phyloP scores from a whole-genome alignment of 1,140 invertebrate genomes.

The Neodiprion fabricii region DNA sequence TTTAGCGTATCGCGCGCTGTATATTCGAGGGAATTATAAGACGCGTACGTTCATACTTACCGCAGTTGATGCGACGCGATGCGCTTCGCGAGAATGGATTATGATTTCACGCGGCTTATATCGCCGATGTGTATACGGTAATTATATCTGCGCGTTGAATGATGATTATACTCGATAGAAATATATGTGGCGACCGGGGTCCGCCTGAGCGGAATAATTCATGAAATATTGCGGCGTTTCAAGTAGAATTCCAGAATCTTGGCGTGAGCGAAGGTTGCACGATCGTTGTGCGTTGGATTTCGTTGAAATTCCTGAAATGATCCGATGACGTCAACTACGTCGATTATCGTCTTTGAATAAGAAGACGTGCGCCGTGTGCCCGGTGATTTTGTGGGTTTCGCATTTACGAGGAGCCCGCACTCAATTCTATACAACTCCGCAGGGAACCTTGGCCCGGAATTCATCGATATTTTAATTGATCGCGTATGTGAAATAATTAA shows the following conservation, averaged over 20 bases:
- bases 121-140: no score
- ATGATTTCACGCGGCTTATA: no score
- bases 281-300: neutral
- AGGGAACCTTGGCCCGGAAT: conserved; percentile 4
- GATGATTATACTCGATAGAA: no score
- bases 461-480: neutral
- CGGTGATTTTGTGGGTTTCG: conserved; percentile 3
- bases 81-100: no score
- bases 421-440: neutral
- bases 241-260: neutral
- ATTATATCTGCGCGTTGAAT: no score
- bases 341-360: neutral
- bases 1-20: no score
- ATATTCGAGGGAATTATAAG: no score
- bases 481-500: neutral
- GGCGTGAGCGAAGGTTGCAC: neutral
- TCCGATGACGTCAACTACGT: neutral
- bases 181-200: no score
- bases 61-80: no score
- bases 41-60: no score
- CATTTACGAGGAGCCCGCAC: neutral
- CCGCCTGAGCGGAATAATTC: no score
- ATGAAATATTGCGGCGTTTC: no score
- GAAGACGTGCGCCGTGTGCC: neutral
- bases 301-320: neutral